Percentiles rank a stretch among this genome's conserved stretches.
Evolutionary conservation across 2,797 vertebrate genomes (phyloP).

Genomic region (Oreochromis mossambicus): DNA sequence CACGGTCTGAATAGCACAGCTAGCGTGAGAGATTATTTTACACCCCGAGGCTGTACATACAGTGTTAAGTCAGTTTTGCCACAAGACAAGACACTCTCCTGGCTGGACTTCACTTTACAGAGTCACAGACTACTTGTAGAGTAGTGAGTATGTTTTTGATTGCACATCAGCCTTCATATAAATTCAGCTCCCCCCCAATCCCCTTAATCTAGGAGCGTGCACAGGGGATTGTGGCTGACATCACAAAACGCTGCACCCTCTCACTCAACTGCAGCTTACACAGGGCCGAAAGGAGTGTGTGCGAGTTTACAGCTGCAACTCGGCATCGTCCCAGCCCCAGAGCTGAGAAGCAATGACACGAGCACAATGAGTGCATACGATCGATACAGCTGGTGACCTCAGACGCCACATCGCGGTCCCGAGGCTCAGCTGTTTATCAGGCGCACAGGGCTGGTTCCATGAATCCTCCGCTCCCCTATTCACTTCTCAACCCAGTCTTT

Average conservation of each 20-base stretch:
- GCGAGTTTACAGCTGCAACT: slow-evolving; percentile 36
- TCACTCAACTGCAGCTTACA: slow-evolving; percentile 2
- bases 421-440: slow-evolving; percentile 37
- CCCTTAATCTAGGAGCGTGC: slow-evolving; percentile 3
- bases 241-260: background rate
- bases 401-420: slow-evolving; percentile 23
- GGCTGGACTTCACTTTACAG: background rate
- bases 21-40: background rate
- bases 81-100: background rate
- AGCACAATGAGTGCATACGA: slow-evolving; percentile 37
- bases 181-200: background rate
- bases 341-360: slow-evolving; percentile 29
- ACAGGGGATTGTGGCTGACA: background rate
- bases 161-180: background rate
- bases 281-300: slow-evolving; percentile 25
- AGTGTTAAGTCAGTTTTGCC: background rate
- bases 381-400: slow-evolving; percentile 45
- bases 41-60: slow-evolving; percentile 29
- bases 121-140: background rate
- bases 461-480: background rate
- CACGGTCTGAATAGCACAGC: background rate
- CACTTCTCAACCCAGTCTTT: background rate
- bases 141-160: background rate
- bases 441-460: background rate
- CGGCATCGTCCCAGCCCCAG: background rate